These are phyloP conservation scores for Acanthiza pusilla DNA, from an alignment of 2,797 vertebrate species.

Conservation along the genomic window DNA sequence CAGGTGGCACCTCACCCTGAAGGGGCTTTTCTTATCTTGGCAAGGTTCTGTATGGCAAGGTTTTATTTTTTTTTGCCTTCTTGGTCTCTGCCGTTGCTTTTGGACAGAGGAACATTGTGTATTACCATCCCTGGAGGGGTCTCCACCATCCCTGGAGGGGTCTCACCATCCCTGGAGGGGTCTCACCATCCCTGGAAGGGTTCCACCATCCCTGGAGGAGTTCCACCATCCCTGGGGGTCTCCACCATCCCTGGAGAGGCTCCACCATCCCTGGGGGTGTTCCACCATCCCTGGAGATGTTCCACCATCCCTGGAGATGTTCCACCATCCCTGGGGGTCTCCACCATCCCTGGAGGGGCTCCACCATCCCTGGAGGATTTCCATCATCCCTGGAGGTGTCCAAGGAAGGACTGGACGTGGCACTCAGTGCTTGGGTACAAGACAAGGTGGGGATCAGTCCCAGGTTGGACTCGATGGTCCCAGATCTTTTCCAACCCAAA, in stretches of 20 bases:
- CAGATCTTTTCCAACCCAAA: background rate
- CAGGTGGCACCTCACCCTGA: background rate
- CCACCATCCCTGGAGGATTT: too few species aligned
- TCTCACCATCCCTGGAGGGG: background rate
- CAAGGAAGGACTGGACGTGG: rapidly evolving
- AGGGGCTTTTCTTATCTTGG: background rate
- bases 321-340: background rate
- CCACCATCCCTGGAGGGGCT: too few species aligned
- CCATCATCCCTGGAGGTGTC: background rate
- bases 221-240: too few species aligned
- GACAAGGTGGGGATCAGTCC: rapidly evolving
- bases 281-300: too few species aligned
- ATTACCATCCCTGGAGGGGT: too few species aligned
- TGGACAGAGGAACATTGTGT: background rate
- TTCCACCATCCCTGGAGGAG: too few species aligned
- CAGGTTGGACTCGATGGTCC: background rate
- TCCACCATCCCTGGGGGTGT: too few species aligned
- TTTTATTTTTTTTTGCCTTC: background rate
- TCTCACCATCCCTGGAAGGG: background rate
- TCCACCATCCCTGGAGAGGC: background rate
- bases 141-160: too few species aligned
- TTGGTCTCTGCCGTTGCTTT: background rate
- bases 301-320: background rate
- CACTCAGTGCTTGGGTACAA: background rate
- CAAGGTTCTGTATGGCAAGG: rapidly evolving